These are phyloP conservation scores for Garrulus glandarius DNA, from an alignment of 2,797 vertebrate genomes.

Conservation along the genomic window DNA sequence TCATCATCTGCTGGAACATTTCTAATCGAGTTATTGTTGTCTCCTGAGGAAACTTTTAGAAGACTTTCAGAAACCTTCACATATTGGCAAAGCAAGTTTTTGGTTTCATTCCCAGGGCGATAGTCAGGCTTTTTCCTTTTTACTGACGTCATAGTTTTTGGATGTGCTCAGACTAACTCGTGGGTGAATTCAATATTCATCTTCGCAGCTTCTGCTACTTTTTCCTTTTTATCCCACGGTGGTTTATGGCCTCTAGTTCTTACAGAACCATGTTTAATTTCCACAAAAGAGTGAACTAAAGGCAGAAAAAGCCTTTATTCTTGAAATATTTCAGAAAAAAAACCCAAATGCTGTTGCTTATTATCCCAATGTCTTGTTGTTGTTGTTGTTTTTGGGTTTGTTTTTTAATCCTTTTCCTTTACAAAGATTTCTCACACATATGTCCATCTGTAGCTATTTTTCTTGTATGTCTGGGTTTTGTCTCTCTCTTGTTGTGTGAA, in stretches of 20 bases:
- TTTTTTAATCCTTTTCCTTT: background rate
- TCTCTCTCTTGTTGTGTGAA: background rate
- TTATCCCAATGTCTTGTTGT: background rate
- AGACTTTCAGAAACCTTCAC: background rate
- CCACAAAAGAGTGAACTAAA: background rate
- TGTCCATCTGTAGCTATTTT: background rate
- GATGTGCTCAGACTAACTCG: background rate
- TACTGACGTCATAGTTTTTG: slow-evolving; percentile 26
- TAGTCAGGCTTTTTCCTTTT: slow-evolving; percentile 27
- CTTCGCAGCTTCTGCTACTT: background rate
- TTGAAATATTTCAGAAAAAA: background rate
- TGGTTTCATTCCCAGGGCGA: slow-evolving; percentile 32
- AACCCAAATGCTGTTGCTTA: background rate
- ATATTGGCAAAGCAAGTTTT: slow-evolving; percentile 1
- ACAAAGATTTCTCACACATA: background rate
- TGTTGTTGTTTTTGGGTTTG: background rate
- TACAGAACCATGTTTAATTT: background rate
- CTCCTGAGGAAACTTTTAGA: slow-evolving; percentile 26
- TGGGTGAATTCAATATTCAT: slow-evolving; percentile 6
- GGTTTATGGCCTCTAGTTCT: background rate
- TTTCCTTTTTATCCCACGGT: background rate
- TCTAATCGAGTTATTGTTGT: background rate
- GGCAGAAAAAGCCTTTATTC: background rate
- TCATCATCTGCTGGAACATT: slow-evolving; percentile 45
- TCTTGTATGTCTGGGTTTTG: background rate